A percentile compares a stretch with the other conserved stretches of the same genome.
These are phyloP conservation scores for Hafferia zeledoni DNA, from an alignment of 2,797 vertebrate genomes.

Conservation along the genomic window DNA sequence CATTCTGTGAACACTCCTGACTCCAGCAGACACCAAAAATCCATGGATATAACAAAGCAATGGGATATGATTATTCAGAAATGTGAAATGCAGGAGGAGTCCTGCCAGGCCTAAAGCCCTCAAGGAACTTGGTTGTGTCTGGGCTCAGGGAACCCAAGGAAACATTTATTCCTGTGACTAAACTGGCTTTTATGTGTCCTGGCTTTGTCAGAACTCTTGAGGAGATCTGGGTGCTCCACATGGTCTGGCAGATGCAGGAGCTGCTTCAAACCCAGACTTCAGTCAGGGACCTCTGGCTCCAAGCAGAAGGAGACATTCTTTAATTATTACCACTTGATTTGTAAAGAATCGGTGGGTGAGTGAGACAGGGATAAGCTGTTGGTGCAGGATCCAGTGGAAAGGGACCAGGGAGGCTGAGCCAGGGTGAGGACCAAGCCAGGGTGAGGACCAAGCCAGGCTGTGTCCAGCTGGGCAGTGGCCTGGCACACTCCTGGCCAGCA, in stretches of 20 bases:
- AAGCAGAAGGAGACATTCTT: background rate
- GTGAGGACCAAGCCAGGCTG: background rate
- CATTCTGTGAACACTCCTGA: accelerated
- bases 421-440: accelerated
- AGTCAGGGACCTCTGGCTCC: background rate
- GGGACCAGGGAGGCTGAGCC: background rate
- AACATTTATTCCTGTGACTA: background rate
- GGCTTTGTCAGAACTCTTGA: background rate
- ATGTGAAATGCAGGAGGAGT: background rate
- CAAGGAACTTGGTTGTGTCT: background rate
- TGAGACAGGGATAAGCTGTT: background rate
- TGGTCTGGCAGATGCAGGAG: background rate
- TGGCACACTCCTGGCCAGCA: background rate
- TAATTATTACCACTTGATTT: background rate
- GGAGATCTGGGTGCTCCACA: background rate
- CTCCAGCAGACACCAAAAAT: background rate
- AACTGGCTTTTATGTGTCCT: background rate
- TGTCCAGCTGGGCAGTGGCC: background rate
- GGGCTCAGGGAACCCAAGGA: background rate
- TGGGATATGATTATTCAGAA: background rate
- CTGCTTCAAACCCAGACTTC: background rate
- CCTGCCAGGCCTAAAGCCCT: background rate
- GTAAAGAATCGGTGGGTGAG: background rate
- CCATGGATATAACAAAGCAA: background rate
- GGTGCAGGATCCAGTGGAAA: background rate